A percentile compares a stretch with the other conserved stretches of the same genome.
phyloP scores from a whole-genome alignment of 2,888 invertebrate genomes.

The Drosophila nr. perissopoda region DNA sequence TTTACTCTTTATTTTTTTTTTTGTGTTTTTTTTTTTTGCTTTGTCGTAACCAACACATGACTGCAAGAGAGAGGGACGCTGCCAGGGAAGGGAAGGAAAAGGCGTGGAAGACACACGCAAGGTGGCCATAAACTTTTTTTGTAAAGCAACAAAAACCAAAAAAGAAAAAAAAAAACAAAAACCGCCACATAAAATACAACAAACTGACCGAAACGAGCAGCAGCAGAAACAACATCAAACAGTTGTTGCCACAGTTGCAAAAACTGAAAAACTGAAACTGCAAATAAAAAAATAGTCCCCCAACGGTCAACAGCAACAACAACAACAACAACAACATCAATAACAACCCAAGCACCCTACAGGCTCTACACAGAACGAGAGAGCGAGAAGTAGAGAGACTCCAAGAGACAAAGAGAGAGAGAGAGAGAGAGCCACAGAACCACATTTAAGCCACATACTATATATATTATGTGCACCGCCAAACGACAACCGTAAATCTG shows the following conservation, averaged over 20 bases:
- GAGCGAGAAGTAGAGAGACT: background rate
- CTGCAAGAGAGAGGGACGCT: background rate
- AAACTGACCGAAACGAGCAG: constrained; percentile 67
- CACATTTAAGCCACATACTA: constrained; percentile 66
- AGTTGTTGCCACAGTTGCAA: constrained; percentile 71
- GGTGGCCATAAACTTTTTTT: constrained; percentile 59
- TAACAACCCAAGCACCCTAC: constrained; percentile 10
- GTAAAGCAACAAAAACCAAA: constrained; percentile 36
- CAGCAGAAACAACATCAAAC: constrained; percentile 29
- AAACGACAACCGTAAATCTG: constrained; percentile 80
- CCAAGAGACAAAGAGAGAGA: background rate
- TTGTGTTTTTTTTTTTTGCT: constrained; percentile 3
- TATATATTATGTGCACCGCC: constrained; percentile 65
- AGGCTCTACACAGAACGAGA: background rate
- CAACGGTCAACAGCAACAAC: constrained; percentile 43
- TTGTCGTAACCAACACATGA: constrained; percentile 34
- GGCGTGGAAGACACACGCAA: constrained; percentile 40
- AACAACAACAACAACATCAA: constrained; percentile 21
- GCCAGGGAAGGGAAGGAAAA: background rate
- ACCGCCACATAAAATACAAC: constrained; percentile 73
- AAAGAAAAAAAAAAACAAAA: constrained; percentile 23
- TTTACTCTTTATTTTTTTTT: constrained; percentile 18
- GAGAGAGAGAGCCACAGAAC: constrained; percentile 10
- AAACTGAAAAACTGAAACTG: constrained; percentile 79
- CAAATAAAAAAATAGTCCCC: constrained; percentile 75